phyloP scores from a whole-genome alignment of 92 coral and sea anemone genomes.

The Epizoanthus rinbou region DNA sequence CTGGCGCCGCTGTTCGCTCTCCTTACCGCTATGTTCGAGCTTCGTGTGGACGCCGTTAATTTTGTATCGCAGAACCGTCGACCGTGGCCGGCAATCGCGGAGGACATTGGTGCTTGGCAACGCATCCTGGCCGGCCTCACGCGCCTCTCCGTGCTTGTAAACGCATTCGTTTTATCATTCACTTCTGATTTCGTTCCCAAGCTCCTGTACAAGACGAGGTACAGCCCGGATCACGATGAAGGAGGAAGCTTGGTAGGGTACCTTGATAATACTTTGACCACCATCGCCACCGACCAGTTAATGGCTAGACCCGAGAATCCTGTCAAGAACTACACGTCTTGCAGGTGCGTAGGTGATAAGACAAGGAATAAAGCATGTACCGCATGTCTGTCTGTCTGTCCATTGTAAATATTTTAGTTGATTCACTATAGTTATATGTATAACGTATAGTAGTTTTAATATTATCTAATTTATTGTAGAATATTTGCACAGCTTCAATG shows the following conservation, averaged over 20 bases:
- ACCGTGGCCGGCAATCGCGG: constrained; percentile 83
- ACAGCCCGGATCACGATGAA: constrained; percentile 59
- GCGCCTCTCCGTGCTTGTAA: constrained; percentile 68
- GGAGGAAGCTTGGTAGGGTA: constrained; percentile 77
- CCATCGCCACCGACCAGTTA: constrained; percentile 45
- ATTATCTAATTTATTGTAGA: too few relatives aligned
- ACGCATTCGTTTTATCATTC: constrained; percentile 78
- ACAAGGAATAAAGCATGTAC: too few relatives aligned
- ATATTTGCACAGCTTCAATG: too few relatives aligned
- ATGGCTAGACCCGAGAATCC: constrained; percentile 57
- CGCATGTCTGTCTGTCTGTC: too few relatives aligned
- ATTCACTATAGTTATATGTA: too few relatives aligned
- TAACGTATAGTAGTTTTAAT: too few relatives aligned
- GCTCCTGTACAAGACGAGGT: constrained; percentile 67
- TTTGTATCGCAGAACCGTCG: constrained; percentile 86
- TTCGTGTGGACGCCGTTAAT: constrained; percentile 95
- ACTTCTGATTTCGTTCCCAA: constrained; percentile 87
- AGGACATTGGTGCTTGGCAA: constrained; percentile 92
- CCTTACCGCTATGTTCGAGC: constrained; percentile 77
- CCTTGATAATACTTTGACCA: constrained; percentile 66
- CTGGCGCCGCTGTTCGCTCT: constrained; percentile 92
- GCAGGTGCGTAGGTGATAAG: background rate
- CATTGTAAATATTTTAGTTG: too few relatives aligned
- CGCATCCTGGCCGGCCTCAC: constrained; percentile 66
- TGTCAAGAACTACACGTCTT: constrained; percentile 25